Evolutionary conservation across 2,888 invertebrate genomes (phyloP).

Genomic region (Osmoderma eremita): DNA sequence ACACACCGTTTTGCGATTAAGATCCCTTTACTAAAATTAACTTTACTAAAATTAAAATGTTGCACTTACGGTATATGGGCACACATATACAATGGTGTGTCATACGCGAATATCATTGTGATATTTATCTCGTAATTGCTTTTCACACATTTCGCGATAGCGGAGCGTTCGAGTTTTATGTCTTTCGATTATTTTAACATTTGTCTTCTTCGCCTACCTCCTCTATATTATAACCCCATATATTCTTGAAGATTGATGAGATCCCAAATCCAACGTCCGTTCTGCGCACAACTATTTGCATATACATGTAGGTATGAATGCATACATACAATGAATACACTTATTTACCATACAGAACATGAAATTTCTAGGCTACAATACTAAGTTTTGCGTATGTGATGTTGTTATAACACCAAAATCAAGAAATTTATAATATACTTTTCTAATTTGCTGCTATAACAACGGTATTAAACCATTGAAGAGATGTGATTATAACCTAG

Average conservation of each 20-base stretch:
- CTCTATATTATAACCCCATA: constrained; percentile 12
- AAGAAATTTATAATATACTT: too few relatives aligned
- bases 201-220: constrained; percentile 7
- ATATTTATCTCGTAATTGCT: constrained; percentile 8
- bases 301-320: background rate
- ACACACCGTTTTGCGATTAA: too few relatives aligned
- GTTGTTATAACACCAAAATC: too few relatives aligned
- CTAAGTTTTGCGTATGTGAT: too few relatives aligned
- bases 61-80: too few relatives aligned
- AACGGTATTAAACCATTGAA: too few relatives aligned
- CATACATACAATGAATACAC: background rate
- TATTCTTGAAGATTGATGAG: constrained; percentile 8
- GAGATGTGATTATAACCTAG: too few relatives aligned
- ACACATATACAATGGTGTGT: too few relatives aligned
- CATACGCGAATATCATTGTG: background rate
- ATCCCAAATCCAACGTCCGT: background rate
- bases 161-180: background rate
- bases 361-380: too few relatives aligned
- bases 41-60: too few relatives aligned
- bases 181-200: constrained; percentile 21
- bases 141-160: background rate
- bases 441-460: too few relatives aligned
- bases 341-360: background rate
- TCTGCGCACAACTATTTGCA: background rate
- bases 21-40: too few relatives aligned